phyloP scores from a whole-genome alignment of 2,113 vertebrate species.

The Pteronura brasiliensis region DNA sequence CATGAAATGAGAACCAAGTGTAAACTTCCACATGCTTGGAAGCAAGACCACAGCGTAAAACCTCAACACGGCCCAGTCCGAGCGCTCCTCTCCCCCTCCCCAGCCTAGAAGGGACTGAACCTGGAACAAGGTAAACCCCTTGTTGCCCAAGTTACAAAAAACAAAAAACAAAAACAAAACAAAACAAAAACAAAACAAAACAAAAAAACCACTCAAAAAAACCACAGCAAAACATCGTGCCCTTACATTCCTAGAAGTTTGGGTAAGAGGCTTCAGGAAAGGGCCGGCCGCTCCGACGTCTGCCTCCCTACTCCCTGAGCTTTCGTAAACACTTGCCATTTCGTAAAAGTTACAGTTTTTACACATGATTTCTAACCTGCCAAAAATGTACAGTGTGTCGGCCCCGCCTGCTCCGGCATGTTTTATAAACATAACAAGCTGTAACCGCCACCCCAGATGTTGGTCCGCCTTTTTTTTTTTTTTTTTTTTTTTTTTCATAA shows the following conservation, averaged over 20 bases:
- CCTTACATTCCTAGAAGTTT: conserved; percentile 73
- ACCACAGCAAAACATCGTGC: background rate
- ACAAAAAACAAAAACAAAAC: background rate
- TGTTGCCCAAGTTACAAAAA: background rate
- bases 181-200: too few species aligned
- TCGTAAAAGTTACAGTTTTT: conserved; percentile 82
- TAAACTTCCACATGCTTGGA: conserved; percentile 59
- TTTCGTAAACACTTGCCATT: conserved; percentile 84
- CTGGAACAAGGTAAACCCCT: conserved; percentile 71
- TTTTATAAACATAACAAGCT: conserved; percentile 79
- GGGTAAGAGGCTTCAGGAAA: conserved; percentile 55
- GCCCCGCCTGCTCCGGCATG: conserved; percentile 61
- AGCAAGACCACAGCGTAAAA: conserved; percentile 45
- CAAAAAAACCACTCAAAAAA: background rate
- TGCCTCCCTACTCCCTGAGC: conserved; percentile 71
- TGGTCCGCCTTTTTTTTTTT: conserved; percentile 70
- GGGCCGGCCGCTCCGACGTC: conserved; percentile 24
- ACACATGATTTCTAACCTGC: conserved; percentile 76
- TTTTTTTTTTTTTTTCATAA: conserved; percentile 74
- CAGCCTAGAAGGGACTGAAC: conserved; percentile 78
- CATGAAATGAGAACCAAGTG: conserved; percentile 64
- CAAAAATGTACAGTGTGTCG: conserved; percentile 37
- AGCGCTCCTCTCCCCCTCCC: conserved; percentile 71
- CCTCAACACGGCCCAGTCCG: conserved; percentile 64
- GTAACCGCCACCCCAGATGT: conserved; percentile 75